These are phyloP conservation scores for Pangasius djambal DNA, from an alignment of 2,797 vertebrate species.

Conservation along the genomic window DNA sequence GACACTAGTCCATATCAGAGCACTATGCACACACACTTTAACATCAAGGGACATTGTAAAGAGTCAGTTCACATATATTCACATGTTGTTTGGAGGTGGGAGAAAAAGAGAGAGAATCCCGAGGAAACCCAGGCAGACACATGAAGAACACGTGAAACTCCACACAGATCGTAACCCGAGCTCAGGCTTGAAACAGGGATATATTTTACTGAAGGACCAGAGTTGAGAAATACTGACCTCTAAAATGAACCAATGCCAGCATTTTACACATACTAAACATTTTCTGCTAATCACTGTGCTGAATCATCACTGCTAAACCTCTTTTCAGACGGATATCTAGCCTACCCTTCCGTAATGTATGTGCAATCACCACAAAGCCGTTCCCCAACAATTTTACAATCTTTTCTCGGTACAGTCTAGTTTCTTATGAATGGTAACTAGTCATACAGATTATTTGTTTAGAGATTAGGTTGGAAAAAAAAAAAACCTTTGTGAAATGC, in stretches of 20 bases:
- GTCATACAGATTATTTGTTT: not conserved
- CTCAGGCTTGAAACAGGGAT: not conserved
- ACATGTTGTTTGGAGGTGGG: not conserved
- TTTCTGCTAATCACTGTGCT: conserved; percentile 14
- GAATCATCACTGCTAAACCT: conserved; percentile 1
- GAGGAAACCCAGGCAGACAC: not conserved
- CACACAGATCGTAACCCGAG: not conserved
- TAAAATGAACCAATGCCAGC: not conserved
- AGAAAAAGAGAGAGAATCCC: not conserved
- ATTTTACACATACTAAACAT: not conserved
- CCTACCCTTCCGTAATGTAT: not conserved
- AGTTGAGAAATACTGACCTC: not conserved
- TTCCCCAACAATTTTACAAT: not conserved
- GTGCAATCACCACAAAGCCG: conserved; percentile 1
- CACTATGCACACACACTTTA: not conserved
- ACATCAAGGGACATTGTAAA: not conserved
- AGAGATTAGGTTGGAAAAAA: not conserved
- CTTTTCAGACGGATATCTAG: not conserved
- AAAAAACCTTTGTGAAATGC: not conserved
- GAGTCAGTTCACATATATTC: not conserved
- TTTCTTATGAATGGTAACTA: not conserved
- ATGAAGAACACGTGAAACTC: not conserved
- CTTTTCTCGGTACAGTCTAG: not conserved
- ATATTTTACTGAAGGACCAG: not conserved
- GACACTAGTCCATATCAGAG: not conserved